These are phyloP conservation scores for Ctenomys sociabilis DNA, from an alignment of 2,113 vertebrate genomes.

Conservation along the genomic window DNA sequence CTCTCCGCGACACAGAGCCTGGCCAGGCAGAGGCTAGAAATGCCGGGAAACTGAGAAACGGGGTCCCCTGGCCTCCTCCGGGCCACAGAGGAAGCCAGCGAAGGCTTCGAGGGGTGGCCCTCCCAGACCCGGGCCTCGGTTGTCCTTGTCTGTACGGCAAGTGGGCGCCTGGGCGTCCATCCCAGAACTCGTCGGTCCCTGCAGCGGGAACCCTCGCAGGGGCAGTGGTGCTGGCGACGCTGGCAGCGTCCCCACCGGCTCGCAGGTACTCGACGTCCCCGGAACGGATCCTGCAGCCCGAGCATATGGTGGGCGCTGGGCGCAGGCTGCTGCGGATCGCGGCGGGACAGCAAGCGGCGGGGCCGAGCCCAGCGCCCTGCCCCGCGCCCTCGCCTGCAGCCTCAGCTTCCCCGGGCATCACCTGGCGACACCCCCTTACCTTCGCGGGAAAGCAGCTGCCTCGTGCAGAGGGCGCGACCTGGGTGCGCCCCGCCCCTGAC, in stretches of 20 bases:
- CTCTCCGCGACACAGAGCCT: neutral
- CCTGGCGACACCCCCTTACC: neutral
- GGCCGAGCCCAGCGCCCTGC: neutral
- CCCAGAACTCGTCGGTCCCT: neutral
- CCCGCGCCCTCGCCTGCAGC: neutral
- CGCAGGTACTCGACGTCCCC: neutral
- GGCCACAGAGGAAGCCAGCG: neutral
- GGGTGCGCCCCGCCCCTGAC: neutral
- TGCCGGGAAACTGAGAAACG: neutral
- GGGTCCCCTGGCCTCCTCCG: neutral
- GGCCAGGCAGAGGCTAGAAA: neutral
- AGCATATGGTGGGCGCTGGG: constrained; percentile 1
- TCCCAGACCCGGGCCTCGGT: neutral
- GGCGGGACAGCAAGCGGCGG: neutral
- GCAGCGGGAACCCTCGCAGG: neutral
- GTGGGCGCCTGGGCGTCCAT: neutral
- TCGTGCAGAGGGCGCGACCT: neutral
- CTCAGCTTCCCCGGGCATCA: constrained; percentile 63
- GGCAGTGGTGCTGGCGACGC: neutral
- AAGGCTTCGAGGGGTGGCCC: neutral
- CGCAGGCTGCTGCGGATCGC: neutral
- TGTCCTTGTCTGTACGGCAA: neutral
- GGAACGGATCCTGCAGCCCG: neutral
- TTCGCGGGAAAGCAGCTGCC: neutral
- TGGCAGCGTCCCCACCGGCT: neutral